phyloP scores from a whole-genome alignment of 2,888 invertebrate species.

The Eupeodes luniger region DNA sequence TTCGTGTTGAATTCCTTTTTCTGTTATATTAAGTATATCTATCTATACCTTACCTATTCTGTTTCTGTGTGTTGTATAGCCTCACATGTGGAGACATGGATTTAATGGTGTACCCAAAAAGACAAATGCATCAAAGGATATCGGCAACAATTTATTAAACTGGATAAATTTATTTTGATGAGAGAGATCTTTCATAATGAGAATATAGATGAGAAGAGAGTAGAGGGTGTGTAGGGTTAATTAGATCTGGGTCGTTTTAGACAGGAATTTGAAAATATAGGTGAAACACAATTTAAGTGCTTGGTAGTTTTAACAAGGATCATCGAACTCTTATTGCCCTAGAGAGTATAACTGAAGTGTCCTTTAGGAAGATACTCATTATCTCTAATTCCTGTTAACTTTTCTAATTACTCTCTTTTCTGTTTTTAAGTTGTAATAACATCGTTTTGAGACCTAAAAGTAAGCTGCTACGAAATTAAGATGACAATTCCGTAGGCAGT shows the following conservation, averaged over 20 bases:
- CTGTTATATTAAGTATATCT: too few relatives aligned
- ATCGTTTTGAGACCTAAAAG: too few relatives aligned
- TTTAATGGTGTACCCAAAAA: slow-evolving; percentile 54
- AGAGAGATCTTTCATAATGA: background rate
- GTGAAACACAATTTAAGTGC: too few relatives aligned
- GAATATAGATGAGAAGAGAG: background rate
- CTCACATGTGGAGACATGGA: slow-evolving; percentile 4
- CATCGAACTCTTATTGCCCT: too few relatives aligned
- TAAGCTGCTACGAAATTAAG: too few relatives aligned
- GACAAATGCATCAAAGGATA: slow-evolving; percentile 58
- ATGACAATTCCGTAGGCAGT: too few relatives aligned
- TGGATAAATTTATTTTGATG: slow-evolving; percentile 21
- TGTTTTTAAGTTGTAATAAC: too few relatives aligned
- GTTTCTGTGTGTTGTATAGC: background rate
- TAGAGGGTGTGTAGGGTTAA: background rate
- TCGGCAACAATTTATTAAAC: slow-evolving; percentile 48
- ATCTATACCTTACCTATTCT: background rate
- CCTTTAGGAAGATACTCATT: too few relatives aligned
- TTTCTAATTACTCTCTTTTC: too few relatives aligned
- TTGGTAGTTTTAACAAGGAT: too few relatives aligned
- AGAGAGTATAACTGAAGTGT: too few relatives aligned
- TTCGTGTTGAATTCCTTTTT: slow-evolving; percentile 37
- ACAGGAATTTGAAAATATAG: background rate
- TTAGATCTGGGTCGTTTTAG: background rate
- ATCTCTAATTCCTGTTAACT: too few relatives aligned